phyloP scores from a whole-genome alignment of 2,888 invertebrate species.

The Hirtodrosophila trivittata region DNA sequence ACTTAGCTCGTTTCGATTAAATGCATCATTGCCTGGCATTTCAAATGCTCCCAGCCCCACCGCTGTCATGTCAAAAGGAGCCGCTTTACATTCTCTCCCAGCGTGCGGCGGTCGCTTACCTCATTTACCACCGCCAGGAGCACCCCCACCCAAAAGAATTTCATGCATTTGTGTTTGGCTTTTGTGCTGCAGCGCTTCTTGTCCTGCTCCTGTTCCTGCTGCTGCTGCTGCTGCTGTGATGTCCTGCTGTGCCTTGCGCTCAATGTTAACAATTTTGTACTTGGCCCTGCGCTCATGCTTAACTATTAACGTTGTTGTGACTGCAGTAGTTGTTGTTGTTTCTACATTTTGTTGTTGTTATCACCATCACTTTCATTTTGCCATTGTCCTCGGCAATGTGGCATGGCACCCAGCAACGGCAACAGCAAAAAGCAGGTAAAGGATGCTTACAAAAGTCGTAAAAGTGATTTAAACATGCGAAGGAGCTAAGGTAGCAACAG shows the following conservation, averaged over 20 bases:
- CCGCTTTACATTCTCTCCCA: slow-evolving; percentile 27
- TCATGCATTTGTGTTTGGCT: slow-evolving; percentile 60
- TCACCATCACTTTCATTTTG: slow-evolving; percentile 49
- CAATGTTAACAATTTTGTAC: slow-evolving; percentile 55
- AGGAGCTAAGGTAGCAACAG: slow-evolving; percentile 19
- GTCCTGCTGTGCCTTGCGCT: slow-evolving; percentile 41
- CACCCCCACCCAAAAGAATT: slow-evolving; percentile 42
- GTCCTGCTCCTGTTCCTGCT: slow-evolving; percentile 29
- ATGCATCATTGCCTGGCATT: slow-evolving; percentile 66
- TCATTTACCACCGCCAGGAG: slow-evolving; percentile 10
- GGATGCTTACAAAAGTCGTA: slow-evolving; percentile 58
- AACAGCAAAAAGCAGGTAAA: slow-evolving; percentile 46
- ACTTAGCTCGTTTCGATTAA: slow-evolving; percentile 60
- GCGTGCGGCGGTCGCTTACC: slow-evolving; percentile 27
- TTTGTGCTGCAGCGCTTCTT: slow-evolving; percentile 37
- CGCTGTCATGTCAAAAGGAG: slow-evolving; percentile 11
- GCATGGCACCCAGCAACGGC: slow-evolving; percentile 27
- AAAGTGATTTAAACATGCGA: slow-evolving; percentile 54
- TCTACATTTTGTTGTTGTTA: slow-evolving; percentile 31
- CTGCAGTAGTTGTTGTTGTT: slow-evolving; percentile 17
- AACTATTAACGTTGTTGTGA: slow-evolving; percentile 45
- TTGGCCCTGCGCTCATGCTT: slow-evolving; percentile 42
- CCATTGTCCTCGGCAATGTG: slow-evolving; percentile 53
- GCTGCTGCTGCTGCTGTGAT: slow-evolving; percentile 21
- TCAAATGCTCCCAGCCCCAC: slow-evolving; percentile 45